These are phyloP conservation scores for Drosophila bipectinata DNA, from an alignment of 1,140 invertebrate genomes.

Conservation along the genomic window DNA sequence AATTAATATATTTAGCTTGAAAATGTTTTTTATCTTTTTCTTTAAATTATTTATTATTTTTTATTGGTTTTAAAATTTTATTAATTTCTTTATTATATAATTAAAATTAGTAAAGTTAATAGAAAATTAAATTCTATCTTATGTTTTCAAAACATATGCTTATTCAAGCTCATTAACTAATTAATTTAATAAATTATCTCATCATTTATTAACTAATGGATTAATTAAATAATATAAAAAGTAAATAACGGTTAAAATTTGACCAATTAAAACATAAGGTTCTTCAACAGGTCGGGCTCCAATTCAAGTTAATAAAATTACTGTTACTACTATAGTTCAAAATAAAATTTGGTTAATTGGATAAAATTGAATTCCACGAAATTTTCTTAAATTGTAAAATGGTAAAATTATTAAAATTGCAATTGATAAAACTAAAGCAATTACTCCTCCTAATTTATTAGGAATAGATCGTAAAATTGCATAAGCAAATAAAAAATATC, in stretches of 20 bases:
- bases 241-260: slow-evolving; percentile 86
- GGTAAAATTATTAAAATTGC: slow-evolving; percentile 86
- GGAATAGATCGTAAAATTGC: slow-evolving; percentile 90
- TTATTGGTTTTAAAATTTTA: slow-evolving; percentile 4
- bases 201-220: slow-evolving; percentile 84
- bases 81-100: slow-evolving; percentile 2
- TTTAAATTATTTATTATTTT: slow-evolving; percentile 8
- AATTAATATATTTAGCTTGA: slow-evolving; percentile 8
- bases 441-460: slow-evolving; percentile 90
- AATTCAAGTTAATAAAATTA: slow-evolving; percentile 88
- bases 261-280: slow-evolving; percentile 86
- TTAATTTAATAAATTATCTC: slow-evolving; percentile 84
- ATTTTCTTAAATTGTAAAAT: slow-evolving; percentile 85
- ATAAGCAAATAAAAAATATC: slow-evolving; percentile 91
- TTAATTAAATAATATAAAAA: slow-evolving; percentile 86
- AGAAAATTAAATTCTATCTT: too few relatives aligned
- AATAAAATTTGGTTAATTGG: slow-evolving; percentile 86
- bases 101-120: background rate
- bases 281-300: slow-evolving; percentile 87
- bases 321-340: slow-evolving; percentile 85
- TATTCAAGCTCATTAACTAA: slow-evolving; percentile 86
- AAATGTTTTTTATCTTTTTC: slow-evolving; percentile 5
- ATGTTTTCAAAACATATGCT: slow-evolving; percentile 88
- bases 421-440: slow-evolving; percentile 87
- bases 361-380: slow-evolving; percentile 85